Base-by-base conservation (phyloP, 2,113 vertebrate species). In the Picathartes gymnocephalus region DNA sequence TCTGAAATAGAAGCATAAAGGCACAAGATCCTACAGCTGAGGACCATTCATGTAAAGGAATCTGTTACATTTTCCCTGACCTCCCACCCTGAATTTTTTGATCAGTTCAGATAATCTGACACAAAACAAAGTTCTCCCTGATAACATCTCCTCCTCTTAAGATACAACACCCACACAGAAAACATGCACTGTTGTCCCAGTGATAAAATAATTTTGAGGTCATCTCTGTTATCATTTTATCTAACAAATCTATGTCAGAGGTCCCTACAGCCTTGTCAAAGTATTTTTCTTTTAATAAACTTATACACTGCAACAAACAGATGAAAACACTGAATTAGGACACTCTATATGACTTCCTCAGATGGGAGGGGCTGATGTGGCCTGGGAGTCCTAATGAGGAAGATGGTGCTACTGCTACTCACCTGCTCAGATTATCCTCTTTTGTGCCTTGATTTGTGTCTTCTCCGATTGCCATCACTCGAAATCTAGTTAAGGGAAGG, bases 401-500 rank as follows among this genome's bases (percentile, higher is more conserved):
- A 68, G 61, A 35, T 0, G 13, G 24, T 21, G 15, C 42, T 47
- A 6, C 39, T 68, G 30, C 45, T 42, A 22, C 95, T 91, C 69
- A 98, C 98, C 97, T 98, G 35, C 66, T 96, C 7, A 98, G 96
- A 17, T 73, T 88, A 15, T 98, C 98, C 58, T 98, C 97, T 31
- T 95, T 97, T 25, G 84, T 85, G 54, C 66, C 72, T 37, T 95
- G 97, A 45, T 83, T 73, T 17, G 86, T 96, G 31, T 98, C 96
- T 24, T 98, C 97, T 20, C 98, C 98, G 1, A 99, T 99, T 3
- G 98, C 97, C 80, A 98, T 95, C 76, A 99, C 98, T 69, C 98
- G 98, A 92, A 98, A 99, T 50, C 99, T 99, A 96, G 11, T 11
- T 2, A 60, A 61, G 79, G 78, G 69, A 88, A 80, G n/a, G 62